Evolutionary conservation across 1,140 invertebrate genomes (phyloP), one percentile per base, ranked within the genome.

Genomic region (Pristionchus pacificus): DNA sequence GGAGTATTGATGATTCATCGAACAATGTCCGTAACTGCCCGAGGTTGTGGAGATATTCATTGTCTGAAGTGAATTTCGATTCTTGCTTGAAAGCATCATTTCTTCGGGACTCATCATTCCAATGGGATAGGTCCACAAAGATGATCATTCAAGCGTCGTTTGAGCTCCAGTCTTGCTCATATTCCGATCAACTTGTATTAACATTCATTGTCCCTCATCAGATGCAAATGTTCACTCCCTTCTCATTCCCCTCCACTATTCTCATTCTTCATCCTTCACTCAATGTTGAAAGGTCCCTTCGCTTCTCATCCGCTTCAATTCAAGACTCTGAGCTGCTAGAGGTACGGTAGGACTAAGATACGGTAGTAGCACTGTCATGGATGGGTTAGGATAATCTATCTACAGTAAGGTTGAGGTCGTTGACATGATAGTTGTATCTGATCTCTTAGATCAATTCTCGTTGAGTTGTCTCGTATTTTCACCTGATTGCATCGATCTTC

Each of bases 71-170:
- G n/a, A n/a, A n/a, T n/a, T n/a, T n/a, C n/a, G n/a, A n/a, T n/a
- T n/a, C n/a, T n/a, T n/a, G n/a, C n/a, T n/a, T n/a, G n/a, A n/a
- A n/a, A n/a, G 19, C 58, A 24, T 15, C 31, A 24, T 25, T 57
- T 60, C 32, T 60, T 33, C 33, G 60, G 58, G 38, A 30, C 61
- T 68, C 59, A 59, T 59, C 60, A 68, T 68, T 59, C 57, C 59
- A 68, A 27, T 25, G 33, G 32, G 66, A 59, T 55, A 68, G 38
- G 49, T 32, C 31, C n/a, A 55, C 57, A 33, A 6, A 24, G 38
- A 57, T 57, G 55, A n/a, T 24, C 29, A 29, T 68, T 57, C 32
- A 49, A 66, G 65, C 65, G 57, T 66, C 59, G 57, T 24, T 57
- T 66, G 59, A 24, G 59, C 63, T 49, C 29, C 57, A 49, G 25